Evolutionary conservation across 2,797 vertebrate species (phyloP).

Genomic region (Otolemur crassicaudatus): DNA sequence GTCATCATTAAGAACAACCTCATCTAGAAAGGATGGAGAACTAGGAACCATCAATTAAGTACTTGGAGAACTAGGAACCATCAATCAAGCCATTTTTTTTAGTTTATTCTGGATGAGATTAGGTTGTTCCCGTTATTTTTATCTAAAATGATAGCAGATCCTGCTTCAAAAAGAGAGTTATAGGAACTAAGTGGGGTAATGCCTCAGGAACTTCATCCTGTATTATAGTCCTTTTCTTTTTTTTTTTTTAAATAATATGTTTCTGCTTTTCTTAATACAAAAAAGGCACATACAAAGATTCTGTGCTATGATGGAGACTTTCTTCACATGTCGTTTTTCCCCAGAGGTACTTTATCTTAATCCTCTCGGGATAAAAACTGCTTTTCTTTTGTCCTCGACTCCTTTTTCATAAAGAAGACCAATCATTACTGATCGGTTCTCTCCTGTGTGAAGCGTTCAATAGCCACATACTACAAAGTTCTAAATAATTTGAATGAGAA

Average conservation of each 20-base stretch:
- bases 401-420: neutral
- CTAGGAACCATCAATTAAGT: neutral
- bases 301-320: neutral
- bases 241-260: neutral
- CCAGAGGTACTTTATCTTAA: neutral
- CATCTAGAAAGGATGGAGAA: neutral
- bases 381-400: neutral
- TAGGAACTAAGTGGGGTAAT: neutral
- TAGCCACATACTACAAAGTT: neutral
- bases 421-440: neutral
- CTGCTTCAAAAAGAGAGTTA: neutral
- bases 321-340: neutral
- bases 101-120: conserved; percentile 4
- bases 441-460: neutral
- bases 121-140: neutral
- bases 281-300: neutral
- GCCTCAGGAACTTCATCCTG: neutral
- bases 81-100: neutral
- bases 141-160: neutral
- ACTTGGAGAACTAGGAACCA: neutral
- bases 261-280: neutral
- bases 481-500: neutral
- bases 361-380: neutral
- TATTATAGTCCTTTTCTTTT: neutral
- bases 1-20: neutral